A percentile compares a stretch with the other conserved stretches of the same genome.
phyloP scores from a whole-genome alignment of 2,888 invertebrate genomes.

The Anthophora plumipes region DNA sequence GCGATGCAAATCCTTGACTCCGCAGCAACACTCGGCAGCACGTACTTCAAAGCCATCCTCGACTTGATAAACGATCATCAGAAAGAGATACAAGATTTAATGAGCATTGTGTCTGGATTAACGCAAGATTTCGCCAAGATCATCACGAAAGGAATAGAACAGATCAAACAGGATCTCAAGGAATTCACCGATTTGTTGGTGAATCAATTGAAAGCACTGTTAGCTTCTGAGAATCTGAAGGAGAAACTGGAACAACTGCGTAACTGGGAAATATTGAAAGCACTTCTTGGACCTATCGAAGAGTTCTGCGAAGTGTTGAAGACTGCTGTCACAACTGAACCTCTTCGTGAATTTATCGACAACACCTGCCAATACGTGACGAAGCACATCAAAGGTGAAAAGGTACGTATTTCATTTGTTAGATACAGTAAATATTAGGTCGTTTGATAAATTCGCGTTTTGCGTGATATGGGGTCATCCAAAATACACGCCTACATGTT shows the following conservation, averaged over 20 bases:
- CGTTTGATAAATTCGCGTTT: too few species aligned
- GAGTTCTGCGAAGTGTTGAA: conserved; percentile 87
- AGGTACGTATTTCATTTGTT: conserved; percentile 84
- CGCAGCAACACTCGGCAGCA: conserved; percentile 78
- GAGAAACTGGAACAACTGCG: conserved; percentile 83
- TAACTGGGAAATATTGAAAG: conserved; percentile 86
- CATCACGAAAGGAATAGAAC: conserved; percentile 75
- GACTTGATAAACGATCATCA: conserved; percentile 88
- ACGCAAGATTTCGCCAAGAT: conserved; percentile 82
- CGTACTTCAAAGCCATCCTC: conserved; percentile 85
- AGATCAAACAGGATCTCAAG: conserved; percentile 81
- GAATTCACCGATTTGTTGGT: conserved; percentile 84
- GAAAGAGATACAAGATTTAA: conserved; percentile 88
- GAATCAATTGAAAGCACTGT: conserved; percentile 86
- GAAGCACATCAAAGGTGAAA: conserved; percentile 83
- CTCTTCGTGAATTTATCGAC: conserved; percentile 87
- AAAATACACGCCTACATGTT: too few species aligned
- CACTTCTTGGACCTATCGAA: conserved; percentile 86
- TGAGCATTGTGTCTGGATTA: conserved; percentile 85
- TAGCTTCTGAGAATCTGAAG: conserved; percentile 85
- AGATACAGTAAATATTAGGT: too few species aligned
- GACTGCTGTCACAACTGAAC: conserved; percentile 88
- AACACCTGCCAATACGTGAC: conserved; percentile 87
- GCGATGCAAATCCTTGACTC: conserved; percentile 85
- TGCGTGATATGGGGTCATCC: too few species aligned